These are phyloP conservation scores for Salminus brasiliensis DNA, from an alignment of 2,113 vertebrate species.

Conservation along the genomic window DNA sequence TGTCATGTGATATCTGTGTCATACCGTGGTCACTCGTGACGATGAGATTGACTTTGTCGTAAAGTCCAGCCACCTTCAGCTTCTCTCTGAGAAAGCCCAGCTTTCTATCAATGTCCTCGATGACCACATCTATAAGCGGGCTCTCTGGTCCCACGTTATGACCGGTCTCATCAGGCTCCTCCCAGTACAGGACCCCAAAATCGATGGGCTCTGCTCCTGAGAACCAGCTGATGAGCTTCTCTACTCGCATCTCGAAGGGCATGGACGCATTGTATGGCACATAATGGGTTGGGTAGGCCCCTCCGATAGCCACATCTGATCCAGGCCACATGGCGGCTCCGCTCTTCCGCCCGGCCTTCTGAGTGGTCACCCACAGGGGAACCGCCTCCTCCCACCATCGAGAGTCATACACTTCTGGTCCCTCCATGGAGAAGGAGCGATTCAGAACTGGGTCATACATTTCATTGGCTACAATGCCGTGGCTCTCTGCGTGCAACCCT, in stretches of 20 bases:
- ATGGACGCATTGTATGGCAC: conserved; percentile 83
- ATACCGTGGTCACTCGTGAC: conserved; percentile 94
- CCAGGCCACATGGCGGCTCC: conserved; percentile 94
- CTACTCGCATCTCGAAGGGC: conserved; percentile 82
- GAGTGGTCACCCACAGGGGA: conserved; percentile 88
- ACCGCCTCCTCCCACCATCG: conserved; percentile 89
- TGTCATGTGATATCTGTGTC: conserved; percentile 82
- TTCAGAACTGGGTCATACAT: conserved; percentile 87
- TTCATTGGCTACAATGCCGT: conserved; percentile 90
- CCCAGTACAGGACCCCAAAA: conserved; percentile 90
- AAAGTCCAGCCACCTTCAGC: conserved; percentile 80
- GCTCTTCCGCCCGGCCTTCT: conserved; percentile 81
- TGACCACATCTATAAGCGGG: conserved; percentile 77
- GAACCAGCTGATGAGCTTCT: conserved; percentile 85
- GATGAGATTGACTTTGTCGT: conserved; percentile 81
- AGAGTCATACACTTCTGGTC: conserved; percentile 77
- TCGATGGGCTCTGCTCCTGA: conserved; percentile 79
- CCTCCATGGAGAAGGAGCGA: conserved; percentile 83
- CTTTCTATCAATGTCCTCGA: conserved; percentile 83
- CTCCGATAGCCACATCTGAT: conserved; percentile 85
- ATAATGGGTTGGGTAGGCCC: conserved; percentile 77
- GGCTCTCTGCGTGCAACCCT: conserved; percentile 92
- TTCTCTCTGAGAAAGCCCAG: conserved; percentile 84
- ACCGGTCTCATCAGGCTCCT: conserved; percentile 87
- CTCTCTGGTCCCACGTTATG: conserved; percentile 85